Conservation (phyloP, 2,888 invertebrate species). For the Trichopoda pennipes region DNA sequence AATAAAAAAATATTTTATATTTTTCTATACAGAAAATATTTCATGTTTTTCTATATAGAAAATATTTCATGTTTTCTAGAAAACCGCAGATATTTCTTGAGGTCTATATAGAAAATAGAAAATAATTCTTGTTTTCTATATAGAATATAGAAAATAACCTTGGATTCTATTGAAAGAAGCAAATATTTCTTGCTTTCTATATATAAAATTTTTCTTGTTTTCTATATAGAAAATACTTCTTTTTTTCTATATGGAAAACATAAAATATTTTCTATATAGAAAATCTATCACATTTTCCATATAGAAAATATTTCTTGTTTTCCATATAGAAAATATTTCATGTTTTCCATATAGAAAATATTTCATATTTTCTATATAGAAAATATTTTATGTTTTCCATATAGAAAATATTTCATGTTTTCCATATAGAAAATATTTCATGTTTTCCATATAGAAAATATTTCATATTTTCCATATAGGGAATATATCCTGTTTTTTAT, state of each 20-base stretch:
- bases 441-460: constrained; percentile 5
- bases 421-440: constrained; percentile 14
- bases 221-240: neutral
- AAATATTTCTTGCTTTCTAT: neutral
- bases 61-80: neutral
- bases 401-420: neutral
- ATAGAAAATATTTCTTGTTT: neutral
- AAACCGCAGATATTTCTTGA: neutral
- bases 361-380: neutral
- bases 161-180: neutral
- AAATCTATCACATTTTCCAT: neutral
- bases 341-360: constrained; percentile 4
- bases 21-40: neutral
- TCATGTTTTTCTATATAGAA: constrained; percentile 1
- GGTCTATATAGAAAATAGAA: constrained; percentile 11
- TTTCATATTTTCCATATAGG: constrained; percentile 4
- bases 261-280: neutral
- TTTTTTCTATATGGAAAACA: neutral
- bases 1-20: neutral
- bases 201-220: neutral
- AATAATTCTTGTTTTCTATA: neutral
- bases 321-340: neutral
- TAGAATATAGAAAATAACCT: constrained; percentile 2
- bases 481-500: neutral
- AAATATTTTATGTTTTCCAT: neutral